Evolutionary conservation across 2,888 invertebrate genomes (phyloP), one percentile per base, ranked within the genome.

Genomic region (Yponomeuta sedellus): DNA sequence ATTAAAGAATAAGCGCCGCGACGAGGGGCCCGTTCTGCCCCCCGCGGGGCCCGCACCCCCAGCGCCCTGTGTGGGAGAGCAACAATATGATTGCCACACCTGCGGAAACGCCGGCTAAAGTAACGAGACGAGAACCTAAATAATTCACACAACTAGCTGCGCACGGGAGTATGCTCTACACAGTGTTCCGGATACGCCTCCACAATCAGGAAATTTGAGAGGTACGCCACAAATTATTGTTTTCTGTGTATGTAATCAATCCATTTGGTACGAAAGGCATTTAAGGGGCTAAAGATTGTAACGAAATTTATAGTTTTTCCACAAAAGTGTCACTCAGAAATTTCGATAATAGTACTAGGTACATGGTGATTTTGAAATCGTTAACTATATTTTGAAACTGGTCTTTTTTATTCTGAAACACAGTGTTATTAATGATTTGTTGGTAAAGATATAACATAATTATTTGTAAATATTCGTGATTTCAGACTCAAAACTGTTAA

Each of bases 71-170:
- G 81, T 78, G 81, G 75, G 80, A 76, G 80, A 78, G 85, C 82
- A 81, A 89, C 89, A 89, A 89, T 88, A 88, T 88, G 88, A 88
- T 89, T 84, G 88, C 88, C 86, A 88, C 91, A 91, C 90, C 91
- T 91, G 91, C 88, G 88, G 88, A 89, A 88, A 86, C 87, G 80
- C 71, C 77, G 79, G 81, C 82, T 76, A 83, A 85, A 88, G 87
- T 88, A 89, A 89, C 86, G 88, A 89, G 88, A 85, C 86, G 85
- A 83, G 83, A 79, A 80, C 82, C 85, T 88, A 86, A 89, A 88
- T 87, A 86, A 88, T 88, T 88, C 87, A 88, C 80, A 77, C 81
- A 81, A 82, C 83, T 81, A 81, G 75, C 76, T 73, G 73, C 74
- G 76, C 70, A 70, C 67, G 71, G 75, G 71, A 81, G 69, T 72